Evolutionary conservation across 2,888 invertebrate genomes (phyloP), one percentile per base, ranked within the genome.

Genomic region (Chirona hameri): DNA sequence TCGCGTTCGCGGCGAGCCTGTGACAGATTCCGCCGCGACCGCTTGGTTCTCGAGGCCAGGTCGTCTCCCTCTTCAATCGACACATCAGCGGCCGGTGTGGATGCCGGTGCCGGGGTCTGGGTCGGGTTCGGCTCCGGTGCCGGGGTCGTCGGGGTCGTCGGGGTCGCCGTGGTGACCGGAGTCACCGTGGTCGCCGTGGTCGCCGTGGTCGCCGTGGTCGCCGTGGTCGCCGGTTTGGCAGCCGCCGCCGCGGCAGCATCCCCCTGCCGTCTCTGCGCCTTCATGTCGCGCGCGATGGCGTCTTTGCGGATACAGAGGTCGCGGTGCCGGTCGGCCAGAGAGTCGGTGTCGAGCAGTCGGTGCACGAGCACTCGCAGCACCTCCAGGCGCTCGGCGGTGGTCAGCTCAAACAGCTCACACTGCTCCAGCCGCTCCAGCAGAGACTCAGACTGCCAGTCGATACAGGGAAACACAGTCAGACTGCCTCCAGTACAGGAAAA

Each of bases 331-430:
- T 55, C 48, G 52, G 52, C 52, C 79, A 83, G 80, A 5, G 81
- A n/a, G 27, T 81, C 76, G 21, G 55, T 48, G 57, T 29, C 72
- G 79, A 84, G 83, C 24, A 82, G 81, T 15, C 83, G 83, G 82
- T 85, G 83, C 69, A 83, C 83, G 18, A 85, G 83, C 15, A 84
- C 85, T 52, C 81, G 83, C 69, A 85, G 57, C 18, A 85, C 83
- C 18, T 82, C 83, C 18, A 84, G 57, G 5, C 84, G 76, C 31
- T 84, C 84, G 29, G 46, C 81, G 1, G 83, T 60, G 18, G 81
- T 82, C 69, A 85, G 82, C 72, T 85, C 84, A 81, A 83, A 83
- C 55, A 85, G 81, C 48, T 85, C 85, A 79, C 79, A 81, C 18
- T 52, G 69, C 31, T 83, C 84, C 60, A 85, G 79, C 55, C 84